A percentile compares a stretch with the other conserved stretches of the same genome.
These are phyloP conservation scores for Philypnodon macrostomus DNA, from an alignment of 2,797 vertebrate species.

Conservation along the genomic window DNA sequence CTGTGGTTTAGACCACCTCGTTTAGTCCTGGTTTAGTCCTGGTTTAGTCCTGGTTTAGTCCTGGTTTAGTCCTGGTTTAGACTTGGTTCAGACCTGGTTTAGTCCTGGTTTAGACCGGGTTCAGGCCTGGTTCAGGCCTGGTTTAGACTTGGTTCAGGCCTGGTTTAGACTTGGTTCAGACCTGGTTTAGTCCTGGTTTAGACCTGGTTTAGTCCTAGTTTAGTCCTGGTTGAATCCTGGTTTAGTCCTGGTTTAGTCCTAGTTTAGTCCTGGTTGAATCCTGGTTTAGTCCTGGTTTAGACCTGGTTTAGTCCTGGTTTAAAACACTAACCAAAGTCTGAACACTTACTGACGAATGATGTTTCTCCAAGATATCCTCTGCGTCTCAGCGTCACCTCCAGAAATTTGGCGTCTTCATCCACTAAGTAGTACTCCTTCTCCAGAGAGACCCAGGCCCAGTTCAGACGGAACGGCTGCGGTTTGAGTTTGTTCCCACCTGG, in stretches of 20 bases:
- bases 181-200: too few relatives aligned
- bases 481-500: conserved; percentile 84
- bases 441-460: conserved; percentile 89
- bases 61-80: conserved; percentile 1
- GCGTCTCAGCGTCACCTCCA: too few relatives aligned
- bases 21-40: background rate
- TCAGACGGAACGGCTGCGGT: too few relatives aligned
- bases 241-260: too few relatives aligned
- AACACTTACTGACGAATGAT: conserved; percentile 85
- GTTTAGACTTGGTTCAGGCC: too few relatives aligned
- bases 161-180: too few relatives aligned
- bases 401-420: conserved; percentile 80
- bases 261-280: too few relatives aligned
- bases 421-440: conserved; percentile 82
- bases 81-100: background rate
- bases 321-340: background rate
- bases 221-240: too few relatives aligned
- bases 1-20: background rate
- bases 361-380: conserved; percentile 83
- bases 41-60: background rate
- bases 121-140: too few relatives aligned
- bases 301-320: too few relatives aligned
- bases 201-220: too few relatives aligned
- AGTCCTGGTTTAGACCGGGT: background rate
- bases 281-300: too few relatives aligned